Percentiles rank a stretch among this genome's conserved stretches.
These are phyloP conservation scores for Parauchenoglanis ngamensis DNA, from an alignment of 2,797 vertebrate genomes.

Conservation along the genomic window DNA sequence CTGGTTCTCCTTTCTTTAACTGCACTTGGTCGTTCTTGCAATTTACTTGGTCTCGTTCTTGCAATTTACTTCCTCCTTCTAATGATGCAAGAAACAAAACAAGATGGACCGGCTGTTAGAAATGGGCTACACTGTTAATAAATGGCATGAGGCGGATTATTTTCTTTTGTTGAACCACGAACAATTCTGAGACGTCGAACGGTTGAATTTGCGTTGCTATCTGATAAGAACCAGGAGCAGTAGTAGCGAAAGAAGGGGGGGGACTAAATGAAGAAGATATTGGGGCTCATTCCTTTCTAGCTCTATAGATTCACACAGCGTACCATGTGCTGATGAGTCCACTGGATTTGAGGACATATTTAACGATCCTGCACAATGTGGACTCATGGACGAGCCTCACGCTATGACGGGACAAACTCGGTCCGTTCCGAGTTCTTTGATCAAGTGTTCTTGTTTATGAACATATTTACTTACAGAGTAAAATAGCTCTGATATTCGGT, in stretches of 20 bases:
- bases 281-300: background rate
- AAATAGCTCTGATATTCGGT: background rate
- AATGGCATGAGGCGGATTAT: background rate
- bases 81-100: background rate
- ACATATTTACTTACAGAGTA: background rate
- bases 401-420: slow-evolving; percentile 89
- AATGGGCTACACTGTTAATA: background rate
- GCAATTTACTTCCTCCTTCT: background rate
- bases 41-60: background rate
- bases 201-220: background rate
- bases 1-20: background rate
- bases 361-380: slow-evolving; percentile 87
- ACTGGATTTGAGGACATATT: slow-evolving; percentile 94
- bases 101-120: background rate
- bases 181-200: background rate
- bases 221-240: background rate
- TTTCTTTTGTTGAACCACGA: background rate
- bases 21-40: background rate
- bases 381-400: slow-evolving; percentile 93
- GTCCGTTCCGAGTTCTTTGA: slow-evolving; percentile 71
- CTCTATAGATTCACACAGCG: background rate
- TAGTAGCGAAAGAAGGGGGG: background rate
- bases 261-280: background rate
- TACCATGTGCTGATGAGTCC: slow-evolving; percentile 77
- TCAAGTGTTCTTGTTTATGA: background rate